These are phyloP conservation scores for Camponotus pennsylvanicus DNA, from an alignment of 1,140 invertebrate genomes.

Conservation along the genomic window DNA sequence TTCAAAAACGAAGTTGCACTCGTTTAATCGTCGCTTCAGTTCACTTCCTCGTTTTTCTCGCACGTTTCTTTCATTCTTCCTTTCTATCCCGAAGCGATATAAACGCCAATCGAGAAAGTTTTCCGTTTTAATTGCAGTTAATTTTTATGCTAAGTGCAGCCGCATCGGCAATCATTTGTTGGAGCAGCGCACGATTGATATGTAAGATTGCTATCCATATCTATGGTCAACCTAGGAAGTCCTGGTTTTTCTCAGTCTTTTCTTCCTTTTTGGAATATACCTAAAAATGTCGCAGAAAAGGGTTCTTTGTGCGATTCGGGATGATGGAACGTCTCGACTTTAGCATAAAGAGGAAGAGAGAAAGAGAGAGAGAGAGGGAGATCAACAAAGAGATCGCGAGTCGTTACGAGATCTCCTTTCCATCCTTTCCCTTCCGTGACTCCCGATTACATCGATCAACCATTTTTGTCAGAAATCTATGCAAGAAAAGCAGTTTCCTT, in stretches of 20 bases:
- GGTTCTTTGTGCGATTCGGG: constrained; percentile 53
- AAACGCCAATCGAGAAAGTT: constrained; percentile 60
- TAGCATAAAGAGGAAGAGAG: not conserved
- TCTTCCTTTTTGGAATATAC: constrained; percentile 7
- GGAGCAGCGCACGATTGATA: constrained; percentile 33
- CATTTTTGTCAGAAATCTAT: constrained; percentile 29
- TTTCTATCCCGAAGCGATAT: not conserved
- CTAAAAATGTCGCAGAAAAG: constrained; percentile 52
- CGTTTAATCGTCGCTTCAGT: not conserved
- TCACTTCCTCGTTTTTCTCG: constrained; percentile 28
- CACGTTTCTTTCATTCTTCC: not conserved
- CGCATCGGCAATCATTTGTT: constrained; percentile 51
- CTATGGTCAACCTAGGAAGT: constrained; percentile 71
- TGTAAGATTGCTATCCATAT: constrained; percentile 19
- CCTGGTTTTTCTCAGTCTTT: constrained; percentile 23
- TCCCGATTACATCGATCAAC: constrained; percentile 48
- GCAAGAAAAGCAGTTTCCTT: constrained; percentile 33
- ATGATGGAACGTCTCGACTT: constrained; percentile 22
- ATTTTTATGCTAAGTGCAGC: constrained; percentile 38
- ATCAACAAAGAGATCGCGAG: constrained; percentile 59
- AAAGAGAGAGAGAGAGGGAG: not conserved
- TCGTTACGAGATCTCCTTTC: constrained; percentile 63
- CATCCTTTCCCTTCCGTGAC: constrained; percentile 54
- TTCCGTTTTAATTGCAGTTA: constrained; percentile 61
- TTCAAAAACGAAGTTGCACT: not conserved